Conservation (phyloP, 2,113 vertebrate genomes). For the Amia ocellicauda region DNA sequence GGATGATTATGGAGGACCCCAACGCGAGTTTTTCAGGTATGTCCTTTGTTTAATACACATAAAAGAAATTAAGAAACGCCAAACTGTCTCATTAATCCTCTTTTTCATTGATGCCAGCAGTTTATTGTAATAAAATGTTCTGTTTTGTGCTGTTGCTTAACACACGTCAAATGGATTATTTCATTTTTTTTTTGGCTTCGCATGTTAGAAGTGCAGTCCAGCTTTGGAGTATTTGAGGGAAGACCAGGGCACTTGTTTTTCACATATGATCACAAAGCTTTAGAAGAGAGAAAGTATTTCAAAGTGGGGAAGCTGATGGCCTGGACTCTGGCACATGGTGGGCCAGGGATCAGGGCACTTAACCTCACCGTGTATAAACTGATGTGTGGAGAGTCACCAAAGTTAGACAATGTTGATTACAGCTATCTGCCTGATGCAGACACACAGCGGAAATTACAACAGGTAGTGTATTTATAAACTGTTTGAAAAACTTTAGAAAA, state of each 20-base stretch:
- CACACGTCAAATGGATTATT: background rate
- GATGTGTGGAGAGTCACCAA: too few species aligned
- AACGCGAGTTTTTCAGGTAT: slow-evolving; percentile 62
- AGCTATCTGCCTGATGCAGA: slow-evolving; percentile 58
- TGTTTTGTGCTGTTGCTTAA: background rate
- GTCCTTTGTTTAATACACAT: too few species aligned
- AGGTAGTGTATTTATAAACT: slow-evolving; percentile 47
- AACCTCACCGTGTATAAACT: slow-evolving; percentile 46
- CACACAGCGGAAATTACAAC: slow-evolving; percentile 52
- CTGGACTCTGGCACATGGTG: too few species aligned
- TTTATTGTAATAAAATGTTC: background rate
- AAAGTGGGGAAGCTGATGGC: too few species aligned
- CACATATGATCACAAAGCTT: too few species aligned
- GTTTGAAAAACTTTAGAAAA: background rate
- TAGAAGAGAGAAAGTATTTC: too few species aligned
- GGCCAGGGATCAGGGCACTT: too few species aligned
- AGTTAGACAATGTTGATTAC: slow-evolving; percentile 50
- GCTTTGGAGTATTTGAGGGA: slow-evolving; percentile 51
- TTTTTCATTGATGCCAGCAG: too few species aligned
- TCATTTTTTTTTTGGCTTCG: slow-evolving; percentile 33
- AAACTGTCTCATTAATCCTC: background rate
- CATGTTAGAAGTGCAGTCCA: slow-evolving; percentile 48
- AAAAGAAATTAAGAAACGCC: too few species aligned
- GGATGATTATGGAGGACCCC: slow-evolving; percentile 22
- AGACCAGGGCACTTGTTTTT: slow-evolving; percentile 44